phyloP scores from a whole-genome alignment of 2,797 vertebrate genomes.

The Balearica regulorum region DNA sequence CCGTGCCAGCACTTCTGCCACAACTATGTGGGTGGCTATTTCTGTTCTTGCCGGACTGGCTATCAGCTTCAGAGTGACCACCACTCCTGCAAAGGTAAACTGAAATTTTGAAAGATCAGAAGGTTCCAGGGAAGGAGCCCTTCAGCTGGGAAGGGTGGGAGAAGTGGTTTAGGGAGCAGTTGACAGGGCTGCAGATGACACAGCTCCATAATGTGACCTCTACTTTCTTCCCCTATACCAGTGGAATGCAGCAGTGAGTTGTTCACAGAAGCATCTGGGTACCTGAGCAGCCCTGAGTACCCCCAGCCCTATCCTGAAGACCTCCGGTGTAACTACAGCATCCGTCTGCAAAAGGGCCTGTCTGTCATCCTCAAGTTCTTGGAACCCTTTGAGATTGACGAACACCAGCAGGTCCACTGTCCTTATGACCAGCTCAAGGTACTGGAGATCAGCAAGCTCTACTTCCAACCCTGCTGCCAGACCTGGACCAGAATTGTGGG shows the following conservation, averaged over 20 bases:
- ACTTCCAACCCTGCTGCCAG: background rate
- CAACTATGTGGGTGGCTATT: slow-evolving; percentile 87
- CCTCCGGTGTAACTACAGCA: slow-evolving; percentile 77
- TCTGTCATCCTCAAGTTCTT: slow-evolving; percentile 69
- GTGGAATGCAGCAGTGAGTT: slow-evolving; percentile 73
- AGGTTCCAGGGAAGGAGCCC: background rate
- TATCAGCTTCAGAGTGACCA: slow-evolving; percentile 78
- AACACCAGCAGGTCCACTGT: slow-evolving; percentile 76
- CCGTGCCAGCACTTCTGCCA: slow-evolving; percentile 87
- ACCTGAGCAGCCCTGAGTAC: slow-evolving; percentile 75
- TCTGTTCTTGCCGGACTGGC: slow-evolving; percentile 85
- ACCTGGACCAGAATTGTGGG: background rate
- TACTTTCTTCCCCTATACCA: background rate
- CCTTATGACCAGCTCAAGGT: slow-evolving; percentile 81
- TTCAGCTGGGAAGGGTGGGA: background rate
- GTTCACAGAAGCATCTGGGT: slow-evolving; percentile 69
- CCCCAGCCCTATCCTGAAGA: slow-evolving; percentile 71
- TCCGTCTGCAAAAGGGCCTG: slow-evolving; percentile 72
- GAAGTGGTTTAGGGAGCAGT: background rate
- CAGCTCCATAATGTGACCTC: background rate
- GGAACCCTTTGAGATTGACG: slow-evolving; percentile 77
- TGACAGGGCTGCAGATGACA: background rate
- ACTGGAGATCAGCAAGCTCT: background rate
- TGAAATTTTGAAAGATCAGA: background rate
- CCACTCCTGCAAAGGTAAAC: slow-evolving; percentile 73